These are phyloP conservation scores for Rhingia campestris DNA, from an alignment of 2,888 invertebrate genomes.

Conservation along the genomic window DNA sequence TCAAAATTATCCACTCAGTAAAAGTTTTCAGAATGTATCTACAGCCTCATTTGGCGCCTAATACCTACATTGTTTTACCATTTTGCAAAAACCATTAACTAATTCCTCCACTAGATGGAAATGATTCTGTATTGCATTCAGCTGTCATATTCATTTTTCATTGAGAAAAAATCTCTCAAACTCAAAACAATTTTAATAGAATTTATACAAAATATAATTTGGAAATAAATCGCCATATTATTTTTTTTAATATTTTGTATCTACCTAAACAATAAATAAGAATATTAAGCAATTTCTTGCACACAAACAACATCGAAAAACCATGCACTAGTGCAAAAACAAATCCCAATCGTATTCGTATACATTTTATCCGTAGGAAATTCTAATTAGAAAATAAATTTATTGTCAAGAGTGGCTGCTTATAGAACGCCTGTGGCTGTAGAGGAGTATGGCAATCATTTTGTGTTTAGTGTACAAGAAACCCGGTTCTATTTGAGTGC, in stretches of 20 bases:
- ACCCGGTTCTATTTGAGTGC: constrained; percentile 57
- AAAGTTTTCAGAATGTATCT: too few relatives aligned
- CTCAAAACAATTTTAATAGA: constrained; percentile 60
- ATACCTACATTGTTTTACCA: too few relatives aligned
- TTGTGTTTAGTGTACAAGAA: constrained; percentile 25
- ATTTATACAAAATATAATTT: constrained; percentile 36
- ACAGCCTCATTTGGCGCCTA: too few relatives aligned
- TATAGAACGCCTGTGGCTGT: constrained; percentile 40
- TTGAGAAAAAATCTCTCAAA: constrained; percentile 68
- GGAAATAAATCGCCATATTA: constrained; percentile 49
- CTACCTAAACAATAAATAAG: constrained; percentile 49
- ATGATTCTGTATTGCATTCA: not conserved
- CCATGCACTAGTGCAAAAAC: constrained; percentile 42
- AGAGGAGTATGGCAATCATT: not conserved
- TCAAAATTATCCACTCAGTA: too few relatives aligned
- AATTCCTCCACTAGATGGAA: too few relatives aligned
- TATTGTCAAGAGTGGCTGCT: constrained; percentile 71
- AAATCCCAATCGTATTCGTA: constrained; percentile 68
- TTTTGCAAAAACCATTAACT: too few relatives aligned
- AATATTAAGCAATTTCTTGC: constrained; percentile 58
- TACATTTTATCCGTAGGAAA: constrained; percentile 65
- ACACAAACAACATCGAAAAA: constrained; percentile 31
- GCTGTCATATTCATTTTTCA: constrained; percentile 51
- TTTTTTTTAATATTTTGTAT: constrained; percentile 18
- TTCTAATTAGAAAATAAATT: constrained; percentile 74